phyloP scores from a whole-genome alignment of 2,797 vertebrate species.

The Tangara arthus region DNA sequence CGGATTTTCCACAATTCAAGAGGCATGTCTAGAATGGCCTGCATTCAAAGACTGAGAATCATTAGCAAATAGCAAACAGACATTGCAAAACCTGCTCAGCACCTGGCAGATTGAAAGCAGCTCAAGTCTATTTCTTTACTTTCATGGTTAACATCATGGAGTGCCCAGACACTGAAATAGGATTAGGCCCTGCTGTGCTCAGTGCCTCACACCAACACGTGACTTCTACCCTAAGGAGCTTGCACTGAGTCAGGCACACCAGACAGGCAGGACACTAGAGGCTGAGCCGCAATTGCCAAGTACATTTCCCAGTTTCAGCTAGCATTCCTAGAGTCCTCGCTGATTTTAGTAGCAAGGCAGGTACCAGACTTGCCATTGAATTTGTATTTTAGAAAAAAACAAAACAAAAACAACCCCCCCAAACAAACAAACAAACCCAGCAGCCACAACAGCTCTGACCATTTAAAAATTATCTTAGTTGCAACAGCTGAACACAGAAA shows the following conservation, averaged over 20 bases:
- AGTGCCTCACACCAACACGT: not conserved
- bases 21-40: not conserved
- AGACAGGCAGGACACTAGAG: not conserved
- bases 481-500: not conserved
- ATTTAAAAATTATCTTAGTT: not conserved
- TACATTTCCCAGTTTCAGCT: not conserved
- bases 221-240: slow-evolving; percentile 23
- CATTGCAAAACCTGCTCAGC: not conserved
- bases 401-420: not conserved
- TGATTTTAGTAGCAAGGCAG: not conserved
- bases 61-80: not conserved
- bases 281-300: not conserved
- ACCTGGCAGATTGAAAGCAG: not conserved
- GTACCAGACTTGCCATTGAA: not conserved
- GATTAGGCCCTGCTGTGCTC: not conserved
- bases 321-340: not conserved
- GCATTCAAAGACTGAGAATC: not conserved
- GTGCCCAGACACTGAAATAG: not conserved
- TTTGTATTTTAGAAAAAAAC: not conserved
- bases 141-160: not conserved
- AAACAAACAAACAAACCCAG: not conserved
- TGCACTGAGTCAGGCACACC: not conserved
- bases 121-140: not conserved
- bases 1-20: not conserved
- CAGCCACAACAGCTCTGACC: not conserved